These are phyloP conservation scores for Hemiscyllium ocellatum DNA, from an alignment of 2,113 vertebrate species.

Conservation along the genomic window DNA sequence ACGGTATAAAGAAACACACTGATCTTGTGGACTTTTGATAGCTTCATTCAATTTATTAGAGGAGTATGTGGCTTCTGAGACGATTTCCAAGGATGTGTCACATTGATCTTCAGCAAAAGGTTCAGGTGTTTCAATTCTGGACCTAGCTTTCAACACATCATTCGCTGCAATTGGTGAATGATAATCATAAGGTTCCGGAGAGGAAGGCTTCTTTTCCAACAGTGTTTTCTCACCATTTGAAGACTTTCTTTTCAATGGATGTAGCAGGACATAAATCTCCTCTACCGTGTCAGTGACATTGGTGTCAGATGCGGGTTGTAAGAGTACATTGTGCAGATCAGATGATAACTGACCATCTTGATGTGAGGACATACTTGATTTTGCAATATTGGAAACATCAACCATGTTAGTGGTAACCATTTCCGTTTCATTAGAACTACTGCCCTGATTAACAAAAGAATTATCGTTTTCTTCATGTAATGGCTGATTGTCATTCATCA, in stretches of 20 bases:
- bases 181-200: no score
- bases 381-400: not conserved
- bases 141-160: no score
- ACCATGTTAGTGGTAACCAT: no score
- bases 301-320: not conserved
- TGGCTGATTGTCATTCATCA: not conserved
- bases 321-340: not conserved
- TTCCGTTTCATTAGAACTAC: not conserved
- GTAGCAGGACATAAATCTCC: slow-evolving; percentile 15
- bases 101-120: not conserved
- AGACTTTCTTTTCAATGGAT: not conserved
- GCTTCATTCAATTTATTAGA: not conserved
- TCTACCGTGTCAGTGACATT: not conserved
- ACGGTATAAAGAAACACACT: not conserved
- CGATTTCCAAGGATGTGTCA: not conserved
- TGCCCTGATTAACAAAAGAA: not conserved
- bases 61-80: not conserved
- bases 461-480: not conserved
- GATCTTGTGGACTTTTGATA: not conserved
- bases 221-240: not conserved
- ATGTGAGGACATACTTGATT: not conserved
- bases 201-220: not conserved
- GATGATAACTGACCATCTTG: not conserved
- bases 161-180: not conserved
- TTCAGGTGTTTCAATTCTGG: not conserved